Percentiles rank a stretch among this genome's conserved stretches.
These are phyloP conservation scores for Sphyrna mokarran DNA, from an alignment of 2,113 vertebrate genomes.

Conservation along the genomic window DNA sequence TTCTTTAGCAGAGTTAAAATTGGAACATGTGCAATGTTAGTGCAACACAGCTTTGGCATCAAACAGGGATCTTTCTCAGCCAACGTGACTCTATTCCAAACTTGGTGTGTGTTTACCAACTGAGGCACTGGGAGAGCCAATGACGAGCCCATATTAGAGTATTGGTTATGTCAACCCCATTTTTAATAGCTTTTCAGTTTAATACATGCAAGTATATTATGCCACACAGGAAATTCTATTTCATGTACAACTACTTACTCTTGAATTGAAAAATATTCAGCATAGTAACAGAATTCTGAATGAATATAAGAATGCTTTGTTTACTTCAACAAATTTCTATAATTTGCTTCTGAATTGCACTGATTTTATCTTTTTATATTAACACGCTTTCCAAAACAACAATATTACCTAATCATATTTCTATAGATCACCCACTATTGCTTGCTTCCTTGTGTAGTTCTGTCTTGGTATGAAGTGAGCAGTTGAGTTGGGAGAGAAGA, in stretches of 20 bases:
- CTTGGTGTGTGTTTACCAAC: neutral
- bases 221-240: neutral
- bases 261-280: neutral
- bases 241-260: neutral
- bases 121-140: neutral
- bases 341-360: neutral
- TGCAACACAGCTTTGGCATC: neutral
- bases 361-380: neutral
- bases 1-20: neutral
- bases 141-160: neutral
- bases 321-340: neutral
- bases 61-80: neutral
- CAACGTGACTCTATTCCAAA: neutral
- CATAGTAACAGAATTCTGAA: neutral
- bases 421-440: neutral
- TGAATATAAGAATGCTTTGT: neutral
- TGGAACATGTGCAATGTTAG: neutral
- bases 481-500: neutral
- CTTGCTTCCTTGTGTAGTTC: neutral
- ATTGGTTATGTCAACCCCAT: neutral
- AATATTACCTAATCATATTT: neutral
- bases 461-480: neutral
- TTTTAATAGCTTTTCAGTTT: neutral
- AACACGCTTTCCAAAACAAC: neutral
- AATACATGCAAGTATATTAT: neutral